Evolutionary conservation across 2,888 invertebrate species (phyloP), one percentile per base, ranked within the genome.

Genomic region (Acleris cristana): DNA sequence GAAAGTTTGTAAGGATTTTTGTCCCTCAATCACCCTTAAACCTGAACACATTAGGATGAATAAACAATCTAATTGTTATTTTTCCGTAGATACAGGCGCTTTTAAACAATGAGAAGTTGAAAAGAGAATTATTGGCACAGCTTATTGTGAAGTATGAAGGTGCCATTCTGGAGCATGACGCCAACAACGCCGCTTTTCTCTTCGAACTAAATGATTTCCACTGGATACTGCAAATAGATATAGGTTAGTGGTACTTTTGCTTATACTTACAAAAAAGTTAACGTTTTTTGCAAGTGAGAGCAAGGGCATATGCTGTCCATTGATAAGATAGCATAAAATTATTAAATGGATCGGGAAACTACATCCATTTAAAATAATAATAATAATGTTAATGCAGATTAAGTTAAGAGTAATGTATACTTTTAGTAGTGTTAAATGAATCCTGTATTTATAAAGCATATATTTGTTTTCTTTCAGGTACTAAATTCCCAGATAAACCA

Each of bases 201-300:
- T 94, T 95, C 81, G 94, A 95, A 83, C 92, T 94, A 82, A 93
- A 94, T 75, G 93, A 94, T 78, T 95, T 95, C 79, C 94, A 94
- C 80, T 95, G 94, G 88, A 89, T 95, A 57, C 84, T 95, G 30
- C 91, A 93, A 71, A 92, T 95, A 72, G 89, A 88, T 70, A 86
- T 94, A 74, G 93, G 94, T 94, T 80, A 78, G 81, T 58, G 52
- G 66, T 44, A 34, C 19, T 6, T 44, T 21, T 26, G 54, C 30
- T n/a, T 16, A 44, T 44, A 44, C 14, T 5, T 44, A 44, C 16
- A 16, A 44, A 44, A 44, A 16, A 16, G 44, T 44, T 44, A 44
- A 2, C 44, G 14, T 16, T 7, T 21, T 54, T 21, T 26, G 6
- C 26, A 26, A 26, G 6, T 26, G 26, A 26, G 26, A 7, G 1